Evolutionary conservation across 2,888 invertebrate genomes (phyloP), one percentile per base, ranked within the genome.

Genomic region (Matsumyia berberina): DNA sequence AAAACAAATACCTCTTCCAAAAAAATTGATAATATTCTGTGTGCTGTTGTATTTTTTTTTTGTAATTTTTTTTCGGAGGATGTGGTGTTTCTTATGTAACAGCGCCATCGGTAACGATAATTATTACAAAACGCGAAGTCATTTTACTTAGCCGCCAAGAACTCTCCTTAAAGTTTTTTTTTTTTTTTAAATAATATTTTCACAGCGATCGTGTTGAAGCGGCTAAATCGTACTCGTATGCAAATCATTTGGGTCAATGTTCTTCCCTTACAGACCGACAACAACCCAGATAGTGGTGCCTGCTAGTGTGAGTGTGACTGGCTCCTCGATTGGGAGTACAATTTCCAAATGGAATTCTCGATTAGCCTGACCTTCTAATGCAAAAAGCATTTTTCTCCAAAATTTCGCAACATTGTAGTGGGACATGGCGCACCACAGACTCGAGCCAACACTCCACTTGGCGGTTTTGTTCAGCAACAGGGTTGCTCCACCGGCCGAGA

Each of bases 221-320:
- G 58, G 53, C 42, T 57, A 53, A 77, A 82, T 66, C 80, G 69
- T 80, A 44, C 74, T 85, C 66, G 74, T 76, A 85, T 85, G 85
- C 85, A 80, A 85, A 85, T 85, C 80, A 85, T 76, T 80, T 85
- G 74, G 85, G 85, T 85, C 85, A 85, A 85, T 85, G 85, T 85
- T 85, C 85, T 74, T 85, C 80, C 85, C 85, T 85, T 85, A 76
- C 85, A 76, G 24, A 53, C 35, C 70, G 72, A 70, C 74, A 58
- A 33, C 80, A 74, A 80, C 69, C 79, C 73, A 74, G 74, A 70
- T 70, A 76, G 69, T 66, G 44, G 24, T 19, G n/a, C 17, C 8
- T 9, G 29, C 12, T 11, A 4, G 6, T 31, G 15, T 29, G 15
- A 39, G 37, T 24, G 15, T 51, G 53, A 17, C 39, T 29, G 67